A percentile compares a stretch with the other conserved stretches of the same genome.
phyloP scores from a whole-genome alignment of 2,888 invertebrate genomes.

The Drosophila hamatofila region DNA sequence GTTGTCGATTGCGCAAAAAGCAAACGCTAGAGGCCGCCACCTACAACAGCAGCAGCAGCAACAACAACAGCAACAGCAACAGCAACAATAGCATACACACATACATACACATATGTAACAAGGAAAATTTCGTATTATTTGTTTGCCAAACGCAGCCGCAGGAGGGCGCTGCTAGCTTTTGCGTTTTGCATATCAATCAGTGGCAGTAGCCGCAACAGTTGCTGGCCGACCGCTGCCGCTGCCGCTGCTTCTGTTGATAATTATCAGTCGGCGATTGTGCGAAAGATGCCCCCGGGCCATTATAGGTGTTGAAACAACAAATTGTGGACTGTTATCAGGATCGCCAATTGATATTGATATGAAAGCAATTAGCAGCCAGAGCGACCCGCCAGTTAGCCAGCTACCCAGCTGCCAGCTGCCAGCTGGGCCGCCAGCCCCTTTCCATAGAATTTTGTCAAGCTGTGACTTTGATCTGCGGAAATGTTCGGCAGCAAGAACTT shows the following conservation, averaged over 20 bases:
- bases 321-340: slow-evolving; percentile 62
- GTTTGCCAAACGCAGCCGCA: slow-evolving; percentile 25
- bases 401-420: slow-evolving; percentile 9
- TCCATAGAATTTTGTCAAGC: slow-evolving; percentile 76
- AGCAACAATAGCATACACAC: background rate
- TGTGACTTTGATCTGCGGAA: slow-evolving; percentile 81
- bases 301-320: slow-evolving; percentile 67
- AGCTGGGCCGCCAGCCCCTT: slow-evolving; percentile 39
- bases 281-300: slow-evolving; percentile 53
- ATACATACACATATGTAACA: background rate
- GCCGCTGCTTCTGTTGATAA: slow-evolving; percentile 57
- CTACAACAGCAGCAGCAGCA: slow-evolving; percentile 11
- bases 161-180: slow-evolving; percentile 11
- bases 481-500: slow-evolving; percentile 73
- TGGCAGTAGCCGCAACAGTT: slow-evolving; percentile 29
- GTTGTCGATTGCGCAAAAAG: slow-evolving; percentile 54
- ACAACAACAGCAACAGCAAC: background rate
- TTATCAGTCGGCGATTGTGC: slow-evolving; percentile 54
- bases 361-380: slow-evolving; percentile 74
- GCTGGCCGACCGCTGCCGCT: slow-evolving; percentile 27
- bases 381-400: slow-evolving; percentile 38
- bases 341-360: slow-evolving; percentile 65
- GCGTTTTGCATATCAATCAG: slow-evolving; percentile 68
- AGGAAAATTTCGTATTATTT: slow-evolving; percentile 16
- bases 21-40: slow-evolving; percentile 52